Percentiles rank a stretch among this genome's conserved stretches.
Evolutionary conservation across 2,888 invertebrate species (phyloP).

Genomic region (Melitaea athalia): DNA sequence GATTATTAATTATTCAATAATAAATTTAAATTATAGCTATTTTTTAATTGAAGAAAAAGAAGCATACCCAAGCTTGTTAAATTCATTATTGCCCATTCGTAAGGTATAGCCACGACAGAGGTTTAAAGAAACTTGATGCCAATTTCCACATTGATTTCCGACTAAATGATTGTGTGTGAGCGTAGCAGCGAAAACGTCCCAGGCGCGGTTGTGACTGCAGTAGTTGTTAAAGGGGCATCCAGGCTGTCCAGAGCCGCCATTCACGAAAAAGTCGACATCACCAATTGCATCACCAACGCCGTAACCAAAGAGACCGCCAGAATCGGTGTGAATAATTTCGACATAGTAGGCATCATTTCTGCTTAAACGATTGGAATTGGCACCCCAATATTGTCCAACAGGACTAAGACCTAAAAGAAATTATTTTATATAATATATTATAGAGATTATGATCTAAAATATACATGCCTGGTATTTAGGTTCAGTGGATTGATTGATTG

Average conservation of each 20-base stretch:
- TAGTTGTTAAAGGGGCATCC: constrained; percentile 54
- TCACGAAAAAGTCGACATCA: constrained; percentile 93
- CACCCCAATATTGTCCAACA: constrained; percentile 51
- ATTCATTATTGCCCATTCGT: constrained; percentile 50
- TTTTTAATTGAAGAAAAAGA: constrained; percentile 2
- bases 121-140: constrained; percentile 49
- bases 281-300: constrained; percentile 90
- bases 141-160: constrained; percentile 50
- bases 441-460: background rate
- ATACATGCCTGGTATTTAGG: no score
- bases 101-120: constrained; percentile 49
- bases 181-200: constrained; percentile 56
- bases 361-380: constrained; percentile 46
- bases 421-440: background rate
- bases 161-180: constrained; percentile 44
- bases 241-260: constrained; percentile 88
- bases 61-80: constrained; percentile 54
- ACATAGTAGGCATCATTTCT: constrained; percentile 57
- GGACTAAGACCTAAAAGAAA: constrained; percentile 57
- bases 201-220: constrained; percentile 61
- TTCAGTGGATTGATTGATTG: no score
- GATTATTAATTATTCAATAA: background rate
- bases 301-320: constrained; percentile 46
- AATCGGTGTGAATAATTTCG: constrained; percentile 67
- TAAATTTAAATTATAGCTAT: background rate